Evolutionary conservation across 2,888 invertebrate species (phyloP), one percentile per base, ranked within the genome.

Genomic region (Lithophane semibrunnea): DNA sequence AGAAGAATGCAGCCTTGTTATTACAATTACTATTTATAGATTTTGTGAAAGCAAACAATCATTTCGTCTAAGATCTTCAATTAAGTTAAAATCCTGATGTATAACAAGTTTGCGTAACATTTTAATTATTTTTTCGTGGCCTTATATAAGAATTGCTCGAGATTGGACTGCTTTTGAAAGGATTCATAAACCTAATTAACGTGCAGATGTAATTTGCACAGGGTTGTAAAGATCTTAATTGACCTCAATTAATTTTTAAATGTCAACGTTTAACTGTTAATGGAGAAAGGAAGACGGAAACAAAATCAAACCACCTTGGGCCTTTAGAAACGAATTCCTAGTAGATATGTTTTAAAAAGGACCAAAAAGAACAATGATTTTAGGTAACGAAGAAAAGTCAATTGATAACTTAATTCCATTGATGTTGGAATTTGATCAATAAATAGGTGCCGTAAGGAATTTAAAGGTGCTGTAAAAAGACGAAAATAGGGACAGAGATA

Each of bases 11-110:
- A 82, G 58, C 63, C 66, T 79, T 60, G 49, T 64, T 74, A 73
- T 69, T 58, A 54, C 56, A 47, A 80, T 56, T 52, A 56, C 56
- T 85, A 82, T 80, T 37, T 68, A 80, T 72, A 80, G 76, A 80
- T 80, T 84, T 85, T 83, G 88, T 88, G 88, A 88, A 88, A 88
- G 88, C 82, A 58, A 75, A 82, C 77, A 83, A 80, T 86, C 73
- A 63, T 75, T 63, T 67, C 67, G 60, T 78, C 77, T 70, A 65
- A 72, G 85, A 89, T 87, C 81, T 78, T 82, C 79, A 89, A 91
- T 90, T 88, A 86, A 87, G 83, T 89, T 89, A 88, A 90, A 75
- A 66, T 79, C 70, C 80, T 72, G 74, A 84, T 84, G 70, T 78
- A 71, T 80, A 80, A 84, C 58, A 77, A 66, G 75, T 83, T 92